Conservation (phyloP, 2,797 vertebrate genomes). For the Dallia pectoralis region DNA sequence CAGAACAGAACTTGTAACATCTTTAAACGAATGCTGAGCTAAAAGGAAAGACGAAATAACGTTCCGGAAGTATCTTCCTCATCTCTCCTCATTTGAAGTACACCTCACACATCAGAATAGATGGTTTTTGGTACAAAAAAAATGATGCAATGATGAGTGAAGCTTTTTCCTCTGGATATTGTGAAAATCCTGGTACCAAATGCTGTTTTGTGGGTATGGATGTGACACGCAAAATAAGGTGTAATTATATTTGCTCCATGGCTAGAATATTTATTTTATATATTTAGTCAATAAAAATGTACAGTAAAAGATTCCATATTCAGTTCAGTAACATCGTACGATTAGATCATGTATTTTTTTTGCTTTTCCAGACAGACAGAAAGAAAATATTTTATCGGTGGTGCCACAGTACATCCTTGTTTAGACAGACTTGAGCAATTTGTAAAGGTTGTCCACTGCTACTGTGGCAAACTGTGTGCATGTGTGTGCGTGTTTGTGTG, state of each 20-base stretch:
- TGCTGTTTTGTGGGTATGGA: conserved; percentile 37
- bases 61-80: conserved; percentile 34
- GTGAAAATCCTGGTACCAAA: conserved; percentile 54
- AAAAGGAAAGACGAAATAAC: conserved; percentile 4
- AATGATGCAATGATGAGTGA: conserved; percentile 60
- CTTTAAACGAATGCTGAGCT: conserved; percentile 27
- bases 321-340: background rate
- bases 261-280: conserved; percentile 44
- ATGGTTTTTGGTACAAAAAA: conserved; percentile 41
- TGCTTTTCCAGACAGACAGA: background rate
- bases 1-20: background rate
- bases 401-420: conserved; percentile 66
- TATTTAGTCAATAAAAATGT: conserved; percentile 32
- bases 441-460: conserved; percentile 57
- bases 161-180: conserved; percentile 60
- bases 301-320: conserved; percentile 34
- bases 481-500: conserved; percentile 42
- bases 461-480: conserved; percentile 56
- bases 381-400: conserved; percentile 53
- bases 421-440: conserved; percentile 72
- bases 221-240: conserved; percentile 54
- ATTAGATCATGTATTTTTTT: conserved; percentile 1
- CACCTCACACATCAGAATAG: conserved; percentile 35
- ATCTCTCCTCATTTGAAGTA: conserved; percentile 33
- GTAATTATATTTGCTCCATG: conserved; percentile 46